Base-by-base conservation (phyloP, 2,888 invertebrate species). In the Sialis lutaria region DNA sequence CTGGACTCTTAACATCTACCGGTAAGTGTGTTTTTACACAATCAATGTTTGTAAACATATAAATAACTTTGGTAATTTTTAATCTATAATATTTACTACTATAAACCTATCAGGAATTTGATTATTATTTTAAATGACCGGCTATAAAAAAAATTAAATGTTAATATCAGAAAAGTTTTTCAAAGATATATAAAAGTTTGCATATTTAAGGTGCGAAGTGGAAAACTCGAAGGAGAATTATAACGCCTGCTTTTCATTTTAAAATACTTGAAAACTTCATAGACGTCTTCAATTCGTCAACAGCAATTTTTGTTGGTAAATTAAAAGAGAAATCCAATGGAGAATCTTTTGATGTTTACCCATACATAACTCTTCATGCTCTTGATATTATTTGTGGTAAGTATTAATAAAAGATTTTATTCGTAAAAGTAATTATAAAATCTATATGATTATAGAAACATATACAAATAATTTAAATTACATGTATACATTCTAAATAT, bases 221-320 rank as follows among this genome's bases (percentile, higher is more conserved):
- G 86, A 73, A 70, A 53, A 63, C 62, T 1, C 73, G 79, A 51
- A 69, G 86, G 22, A 82, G 80, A 60, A 72, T 85, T 50, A 62
- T 86, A 43, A 85, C 85, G 0, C 84, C 85, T 1, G 74, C 85
- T 0, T 87, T 85, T 61, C 86, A 87, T 62, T 85, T 84, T 58
- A 77, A 78, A 56, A 82, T 85, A 49, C 61, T 86, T 46, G 77
- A 82, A 56, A 74, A 79, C 54, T 85, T 83, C 60, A 60, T 82
- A 6, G 74, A 75, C 6, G 72, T 80, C 0, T 84, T 86, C 57
- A 74, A 82, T 55, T 72, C 72, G 48, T 78, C 81, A 51, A 68
- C 73, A 12, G 61, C 65, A 39, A 64, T 75, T 13, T 64, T 86
- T 48, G 60, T 74, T 0, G 59, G 72, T 1, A 74, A 75, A 54